These are phyloP conservation scores for Polyergus mexicanus DNA, from an alignment of 1,140 invertebrate species.

Conservation along the genomic window DNA sequence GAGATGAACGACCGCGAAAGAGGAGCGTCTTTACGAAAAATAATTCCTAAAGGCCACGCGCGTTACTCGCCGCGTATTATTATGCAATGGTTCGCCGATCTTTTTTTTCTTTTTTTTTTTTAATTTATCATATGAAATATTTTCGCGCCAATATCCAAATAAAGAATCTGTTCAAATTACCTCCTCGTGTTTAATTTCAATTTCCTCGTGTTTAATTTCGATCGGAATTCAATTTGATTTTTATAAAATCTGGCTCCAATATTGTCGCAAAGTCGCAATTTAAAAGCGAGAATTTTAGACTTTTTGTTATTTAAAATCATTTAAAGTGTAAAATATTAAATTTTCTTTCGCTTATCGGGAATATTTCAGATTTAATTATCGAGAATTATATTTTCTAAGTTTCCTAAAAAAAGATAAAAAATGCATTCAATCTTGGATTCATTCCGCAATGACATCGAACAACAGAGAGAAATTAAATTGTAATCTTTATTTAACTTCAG, in stretches of 20 bases:
- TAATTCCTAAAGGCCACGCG: slow-evolving; percentile 7
- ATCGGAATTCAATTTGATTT: not conserved
- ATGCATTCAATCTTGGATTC: not conserved
- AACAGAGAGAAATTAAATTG: not conserved
- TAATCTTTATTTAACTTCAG: no score
- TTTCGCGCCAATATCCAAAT: not conserved
- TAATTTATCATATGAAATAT: not conserved
- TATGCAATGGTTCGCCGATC: not conserved
- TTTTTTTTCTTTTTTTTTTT: no score
- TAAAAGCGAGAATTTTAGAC: not conserved
- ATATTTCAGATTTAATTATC: not conserved
- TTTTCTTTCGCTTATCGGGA: not conserved
- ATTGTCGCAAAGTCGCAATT: not conserved
- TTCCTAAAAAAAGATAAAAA: not conserved
- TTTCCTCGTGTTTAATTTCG: not conserved
- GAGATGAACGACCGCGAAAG: slow-evolving; percentile 17
- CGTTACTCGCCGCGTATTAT: not conserved
- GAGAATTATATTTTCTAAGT: not conserved
- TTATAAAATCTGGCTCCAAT: not conserved
- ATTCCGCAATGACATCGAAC: slow-evolving; percentile 6
- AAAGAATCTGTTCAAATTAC: not conserved
- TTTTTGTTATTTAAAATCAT: not conserved
- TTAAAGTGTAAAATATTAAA: not conserved
- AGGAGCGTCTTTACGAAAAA: not conserved
- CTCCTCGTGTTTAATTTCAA: not conserved